Base-by-base conservation (phyloP, 2,888 invertebrate species). In the Dynastes maya region DNA sequence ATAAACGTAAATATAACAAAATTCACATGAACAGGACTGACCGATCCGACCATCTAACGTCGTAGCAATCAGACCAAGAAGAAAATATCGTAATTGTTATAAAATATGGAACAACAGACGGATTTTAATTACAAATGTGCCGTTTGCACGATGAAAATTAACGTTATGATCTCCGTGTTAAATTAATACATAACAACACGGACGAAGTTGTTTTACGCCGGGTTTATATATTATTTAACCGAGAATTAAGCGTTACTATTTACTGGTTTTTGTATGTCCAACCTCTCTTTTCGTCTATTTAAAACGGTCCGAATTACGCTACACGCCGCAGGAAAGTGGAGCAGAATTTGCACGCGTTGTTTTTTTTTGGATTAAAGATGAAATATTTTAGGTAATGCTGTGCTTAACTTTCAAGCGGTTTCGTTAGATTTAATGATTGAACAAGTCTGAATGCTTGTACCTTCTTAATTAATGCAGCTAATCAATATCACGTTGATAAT, bases 11-110 rank as follows among this genome's bases (percentile, higher is more conserved):
- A 9, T 65, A 65, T 53, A 68, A 29, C 51, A 27, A 51, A 68
- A 49, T 51, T 13, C 32, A 13, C 51, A 8, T 29, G 27, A 68
- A 68, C 29, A 51, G 29, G 68, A 68, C 27, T 53, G 22, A 49
- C 16, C 29, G 51, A 51, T n/a, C 22, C 68, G 13, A 51, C 51
- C 51, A 29, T 51, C 11, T 49, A 68, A 51, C 13, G 37, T 72
- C 58, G 22, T 9, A 72, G 37, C 45, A 74, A 74, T 22, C 29
- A 74, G 72, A 74, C 72, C 72, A 74, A 61, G 49, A 74, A 74
- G 72, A 72, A 37, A 58, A 72, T 61, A 61, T 37, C 72, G 51
- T 74, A 74, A 74, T 74, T 61, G 72, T 74, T 74, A 74, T 63
- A 61, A 61, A 74, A 74, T 61, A 68, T 68, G 27, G 68, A 68